Evolutionary conservation across 30 jellyfish, hydroid and myxozoan genomes (phyloP), one percentile per base, ranked within the genome.

Genomic region (Turritopsis dohrnii): DNA sequence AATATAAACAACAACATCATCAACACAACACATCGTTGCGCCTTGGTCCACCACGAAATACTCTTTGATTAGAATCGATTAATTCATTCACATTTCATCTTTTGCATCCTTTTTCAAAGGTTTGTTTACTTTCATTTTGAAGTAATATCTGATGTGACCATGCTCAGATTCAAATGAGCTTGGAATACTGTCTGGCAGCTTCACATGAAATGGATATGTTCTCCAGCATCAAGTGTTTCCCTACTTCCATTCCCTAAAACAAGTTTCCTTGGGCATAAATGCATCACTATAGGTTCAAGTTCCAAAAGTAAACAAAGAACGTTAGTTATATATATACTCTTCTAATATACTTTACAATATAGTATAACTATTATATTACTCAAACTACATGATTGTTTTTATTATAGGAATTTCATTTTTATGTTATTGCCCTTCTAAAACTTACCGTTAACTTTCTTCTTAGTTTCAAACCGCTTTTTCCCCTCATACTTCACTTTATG

Each of bases 41-140:
- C 28, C 77, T 21, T n/a, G 77, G 77, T 69, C 77, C 77, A n/a
- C 77, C 77, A 8, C 77, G 77, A 69, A 7, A 69, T 16, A 69
- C 30, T 23, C 30, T 21, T 69, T 69, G 28, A 27, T 69, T 69
- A 27, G 31, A n/a, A 27, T 69, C 77, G 30, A 69, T 69, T 23
- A 69, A n/a, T 27, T 69, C 77, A 69, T 69, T 69, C 84, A 94
- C 96, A 52, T 31, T 17, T 31, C 22, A 8, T 23, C 13, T 83
- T 52, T 31, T 24, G 22, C 8, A 31, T 79, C 79, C 29, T 79
- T 79, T 21, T 79, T 31, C 85, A 21, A 79, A 20, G 79, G 80
- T 53, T 82, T 16, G 85, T 84, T 71, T 93, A 94, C 80, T 89
- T 82, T 76, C 99, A 94, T 69, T 94, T 94, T 79, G 83, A 69